Evolutionary conservation across 2,888 invertebrate species (phyloP).

Genomic region (Plebejus melissa): DNA sequence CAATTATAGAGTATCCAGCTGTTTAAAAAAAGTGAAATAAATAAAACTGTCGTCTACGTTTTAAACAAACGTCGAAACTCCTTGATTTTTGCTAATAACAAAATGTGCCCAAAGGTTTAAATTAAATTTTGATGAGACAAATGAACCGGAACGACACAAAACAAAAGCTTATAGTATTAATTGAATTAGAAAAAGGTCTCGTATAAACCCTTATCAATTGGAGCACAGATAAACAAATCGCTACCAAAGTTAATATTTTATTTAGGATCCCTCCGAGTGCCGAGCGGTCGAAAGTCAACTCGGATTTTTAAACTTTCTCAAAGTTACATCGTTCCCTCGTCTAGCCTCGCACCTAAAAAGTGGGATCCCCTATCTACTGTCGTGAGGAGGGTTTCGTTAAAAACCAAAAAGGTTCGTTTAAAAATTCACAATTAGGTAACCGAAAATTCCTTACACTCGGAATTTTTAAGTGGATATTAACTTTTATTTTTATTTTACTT

Average conservation of each 20-base stretch:
- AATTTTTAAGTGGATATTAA: conserved; percentile 49
- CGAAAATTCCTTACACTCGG: conserved; percentile 50
- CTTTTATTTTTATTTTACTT: neutral
- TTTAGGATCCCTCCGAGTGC: conserved; percentile 49
- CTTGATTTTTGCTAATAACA: neutral
- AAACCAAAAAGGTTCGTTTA: conserved; percentile 51
- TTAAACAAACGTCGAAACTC: neutral
- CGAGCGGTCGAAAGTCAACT: conserved; percentile 64
- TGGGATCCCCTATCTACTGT: conserved; percentile 73
- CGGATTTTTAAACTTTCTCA: conserved; percentile 74
- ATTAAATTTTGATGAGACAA: neutral
- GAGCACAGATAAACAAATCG: conserved; percentile 57
- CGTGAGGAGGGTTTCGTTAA: conserved; percentile 68
- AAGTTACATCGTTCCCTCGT: conserved; percentile 62
- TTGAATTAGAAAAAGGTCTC: conserved; percentile 42
- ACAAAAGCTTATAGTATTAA: conserved; percentile 4
- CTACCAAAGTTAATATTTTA: conserved; percentile 65
- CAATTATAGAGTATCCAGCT: neutral
- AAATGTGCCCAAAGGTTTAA: neutral
- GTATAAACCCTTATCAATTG: conserved; percentile 69
- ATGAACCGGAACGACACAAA: conserved; percentile 3
- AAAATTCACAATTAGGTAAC: conserved; percentile 38
- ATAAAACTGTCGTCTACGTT: neutral
- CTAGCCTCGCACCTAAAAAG: conserved; percentile 69
- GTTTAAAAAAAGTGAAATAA: neutral